Conservation (phyloP, 2,888 invertebrate species). For the Lasioglossum pauxillum region DNA sequence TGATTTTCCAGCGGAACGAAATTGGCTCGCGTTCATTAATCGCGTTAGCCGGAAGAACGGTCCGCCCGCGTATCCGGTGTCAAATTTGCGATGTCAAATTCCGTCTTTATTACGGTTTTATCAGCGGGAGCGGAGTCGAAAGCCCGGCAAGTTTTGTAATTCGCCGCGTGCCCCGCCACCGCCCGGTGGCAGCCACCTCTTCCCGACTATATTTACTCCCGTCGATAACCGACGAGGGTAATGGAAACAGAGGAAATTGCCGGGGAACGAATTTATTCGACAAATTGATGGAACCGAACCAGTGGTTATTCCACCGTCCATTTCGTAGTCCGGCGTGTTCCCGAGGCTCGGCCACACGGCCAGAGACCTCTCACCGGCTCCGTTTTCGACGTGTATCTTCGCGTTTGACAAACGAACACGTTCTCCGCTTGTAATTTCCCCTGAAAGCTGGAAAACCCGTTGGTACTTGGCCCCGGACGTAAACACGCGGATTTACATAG, state of each 20-base stretch:
- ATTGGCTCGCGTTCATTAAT: constrained; percentile 36
- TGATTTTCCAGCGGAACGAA: neutral
- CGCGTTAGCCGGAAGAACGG: constrained; percentile 14
- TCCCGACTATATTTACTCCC: constrained; percentile 45
- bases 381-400: constrained; percentile 36
- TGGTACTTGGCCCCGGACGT: constrained; percentile 34
- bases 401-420: constrained; percentile 56
- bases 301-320: constrained; percentile 52
- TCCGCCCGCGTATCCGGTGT: constrained; percentile 19
- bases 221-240: constrained; percentile 54
- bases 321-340: constrained; percentile 40
- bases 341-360: neutral
- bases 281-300: constrained; percentile 56
- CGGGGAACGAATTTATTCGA: constrained; percentile 59
- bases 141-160: constrained; percentile 40
- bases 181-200: neutral
- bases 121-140: constrained; percentile 8
- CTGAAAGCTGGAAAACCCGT: constrained; percentile 64
- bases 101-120: constrained; percentile 48
- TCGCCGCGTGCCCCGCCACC: neutral
- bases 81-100: constrained; percentile 48
- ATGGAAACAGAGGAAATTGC: constrained; percentile 53
- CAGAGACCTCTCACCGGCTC: neutral
- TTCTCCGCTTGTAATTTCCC: constrained; percentile 70
- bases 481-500: constrained; percentile 33